These are phyloP conservation scores for Phataginus tricuspis DNA, from an alignment of 2,797 vertebrate genomes.

Conservation along the genomic window DNA sequence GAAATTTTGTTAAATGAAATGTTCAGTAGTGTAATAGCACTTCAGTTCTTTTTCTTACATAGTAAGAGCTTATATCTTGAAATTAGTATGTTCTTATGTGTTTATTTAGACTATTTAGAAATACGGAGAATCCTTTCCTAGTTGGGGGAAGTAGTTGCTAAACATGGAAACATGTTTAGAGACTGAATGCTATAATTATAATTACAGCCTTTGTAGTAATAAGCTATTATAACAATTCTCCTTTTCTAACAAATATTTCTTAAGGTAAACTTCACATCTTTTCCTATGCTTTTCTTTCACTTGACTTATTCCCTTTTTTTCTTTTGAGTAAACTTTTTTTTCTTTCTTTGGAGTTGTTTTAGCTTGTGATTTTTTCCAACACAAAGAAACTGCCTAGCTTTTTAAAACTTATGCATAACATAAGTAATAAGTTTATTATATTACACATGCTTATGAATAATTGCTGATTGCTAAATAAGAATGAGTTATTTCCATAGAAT, in stretches of 20 bases:
- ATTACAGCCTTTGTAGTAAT: not conserved
- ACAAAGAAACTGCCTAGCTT: not conserved
- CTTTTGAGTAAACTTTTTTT: not conserved
- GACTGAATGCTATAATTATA: not conserved
- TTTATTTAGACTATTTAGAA: not conserved
- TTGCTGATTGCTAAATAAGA: not conserved
- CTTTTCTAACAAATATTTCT: not conserved
- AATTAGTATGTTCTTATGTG: not conserved
- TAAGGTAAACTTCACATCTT: not conserved
- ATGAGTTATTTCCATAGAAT: conserved; percentile 14
- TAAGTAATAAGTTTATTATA: not conserved
- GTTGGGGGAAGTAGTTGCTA: not conserved
- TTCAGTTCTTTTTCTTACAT: not conserved
- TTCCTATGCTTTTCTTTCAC: not conserved
- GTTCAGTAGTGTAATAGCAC: not conserved
- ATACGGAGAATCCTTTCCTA: not conserved
- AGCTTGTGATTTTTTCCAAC: conserved; percentile 12
- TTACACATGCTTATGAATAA: not conserved
- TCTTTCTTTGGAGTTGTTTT: not conserved
- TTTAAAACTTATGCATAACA: not conserved
- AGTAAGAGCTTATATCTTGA: not conserved
- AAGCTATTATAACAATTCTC: not conserved
- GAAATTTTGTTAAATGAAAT: not conserved
- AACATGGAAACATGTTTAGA: not conserved
- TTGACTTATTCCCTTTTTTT: not conserved